Evolutionary conservation across 2,888 invertebrate genomes (phyloP), one percentile per base, ranked within the genome.

Genomic region (Cordylochernes scorpioides): DNA sequence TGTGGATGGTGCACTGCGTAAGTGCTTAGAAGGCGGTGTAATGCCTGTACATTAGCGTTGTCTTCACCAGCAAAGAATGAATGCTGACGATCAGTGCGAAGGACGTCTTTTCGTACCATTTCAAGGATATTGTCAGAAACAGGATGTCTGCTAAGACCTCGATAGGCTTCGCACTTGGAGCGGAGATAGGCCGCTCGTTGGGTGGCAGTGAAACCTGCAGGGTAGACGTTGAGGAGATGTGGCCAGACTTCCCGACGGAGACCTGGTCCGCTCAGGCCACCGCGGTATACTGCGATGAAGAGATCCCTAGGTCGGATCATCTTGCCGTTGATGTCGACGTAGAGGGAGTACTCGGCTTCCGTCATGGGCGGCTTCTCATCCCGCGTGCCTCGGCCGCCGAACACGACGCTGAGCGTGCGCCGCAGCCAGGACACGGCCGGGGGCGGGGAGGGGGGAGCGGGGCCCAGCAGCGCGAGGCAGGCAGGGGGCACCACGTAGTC

Each of bases 71-170:
- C 78, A 52, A 82, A 91, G 54, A 80, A 91, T 34, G 67, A 68
- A 57, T 86, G 80, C 51, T 77, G 71, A 36, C 91, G 63, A 51
- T 94, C 91, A 2, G 91, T 94, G 40, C 91, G 62, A 9, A 88
- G 54, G 1, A 91, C 91, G 52, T 94, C 91, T 54, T 91, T 91
- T 27, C 77, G 67, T 6, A 91, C 88, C 80, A 86, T 84, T n/a
- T n/a, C n/a, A n/a, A n/a, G n/a, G n/a, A n/a, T n/a, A n/a, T n/a
- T n/a, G 42, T 80, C 71, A 1, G 84, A 84, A 1, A 88, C 78
- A 49, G 74, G 77, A 27, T 71, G 68, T 41, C 75, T 71, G 40
- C 77, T 61, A 30, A 91, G 55, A 31, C 61, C 61, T 43, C 70
- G 67, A 53, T 91, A 91, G 49, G 86, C 82, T 42, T 69, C 67